These are phyloP conservation scores for Rhopilema esculentum DNA, from an alignment of 30 jellyfish, hydroid and myxozoan genomes.

Conservation along the genomic window DNA sequence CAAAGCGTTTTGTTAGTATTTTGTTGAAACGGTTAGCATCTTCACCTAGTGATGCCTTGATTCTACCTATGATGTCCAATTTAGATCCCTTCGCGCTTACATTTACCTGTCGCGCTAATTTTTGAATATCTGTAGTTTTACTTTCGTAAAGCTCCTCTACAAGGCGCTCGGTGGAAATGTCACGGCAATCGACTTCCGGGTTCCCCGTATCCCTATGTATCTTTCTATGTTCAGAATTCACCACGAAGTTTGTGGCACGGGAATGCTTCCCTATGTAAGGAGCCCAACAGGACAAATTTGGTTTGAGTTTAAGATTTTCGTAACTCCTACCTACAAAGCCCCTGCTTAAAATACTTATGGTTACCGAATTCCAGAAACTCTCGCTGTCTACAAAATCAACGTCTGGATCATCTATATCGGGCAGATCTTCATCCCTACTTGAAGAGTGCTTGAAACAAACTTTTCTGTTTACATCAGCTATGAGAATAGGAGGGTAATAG, in stretches of 20 bases:
- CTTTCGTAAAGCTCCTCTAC: conserved; percentile 16
- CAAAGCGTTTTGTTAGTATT: conserved; percentile 41
- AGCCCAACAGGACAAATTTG: conserved; percentile 31
- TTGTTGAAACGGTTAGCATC: conserved; percentile 30
- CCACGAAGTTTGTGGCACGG: conserved; percentile 1
- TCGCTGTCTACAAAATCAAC: conserved; percentile 44
- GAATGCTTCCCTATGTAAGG: conserved; percentile 42
- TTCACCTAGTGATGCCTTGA: conserved; percentile 1
- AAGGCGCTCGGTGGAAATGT: conserved; percentile 51
- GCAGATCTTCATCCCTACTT: neutral
- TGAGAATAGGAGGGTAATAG: conserved; percentile 12
- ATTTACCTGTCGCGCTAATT: conserved; percentile 31
- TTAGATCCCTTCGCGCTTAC: conserved; percentile 44
- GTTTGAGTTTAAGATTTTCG: neutral
- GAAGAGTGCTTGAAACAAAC: conserved; percentile 21
- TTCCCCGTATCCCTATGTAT: conserved; percentile 3
- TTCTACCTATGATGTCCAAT: conserved; percentile 43
- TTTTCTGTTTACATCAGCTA: conserved; percentile 21
- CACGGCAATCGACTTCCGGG: conserved; percentile 46
- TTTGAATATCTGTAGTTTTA: neutral
- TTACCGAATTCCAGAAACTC: conserved; percentile 17
- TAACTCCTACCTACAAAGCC: conserved; percentile 4
- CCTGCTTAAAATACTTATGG: neutral
- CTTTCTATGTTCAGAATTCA: conserved; percentile 59
- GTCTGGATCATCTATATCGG: neutral